Evolutionary conservation across 2,797 vertebrate genomes (phyloP), one percentile per base, ranked within the genome.

Genomic region (Chelon labrosus): DNA sequence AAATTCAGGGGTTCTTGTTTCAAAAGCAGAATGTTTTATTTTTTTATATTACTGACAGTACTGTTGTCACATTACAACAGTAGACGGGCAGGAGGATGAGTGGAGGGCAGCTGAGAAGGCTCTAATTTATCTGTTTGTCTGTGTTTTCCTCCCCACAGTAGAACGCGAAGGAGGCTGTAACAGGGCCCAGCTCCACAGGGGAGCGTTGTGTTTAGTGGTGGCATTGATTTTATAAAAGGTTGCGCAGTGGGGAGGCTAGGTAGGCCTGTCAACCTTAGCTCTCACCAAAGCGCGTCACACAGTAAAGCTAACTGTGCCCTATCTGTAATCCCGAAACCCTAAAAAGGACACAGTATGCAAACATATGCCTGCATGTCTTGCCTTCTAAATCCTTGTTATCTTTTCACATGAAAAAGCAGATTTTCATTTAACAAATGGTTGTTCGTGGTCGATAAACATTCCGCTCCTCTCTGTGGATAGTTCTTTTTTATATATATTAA

Each of bases 181-280:
- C 89, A 86, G 83, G 80, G 74, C 79, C 68, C 58, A 9, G 74
- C 85, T 85, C 90, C 79, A 75, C 79, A 65, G 85, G 84, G 88
- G 80, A 84, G 82, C 76, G 87, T 85, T 92, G 88, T 89, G 88
- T 94, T 94, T 92, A 91, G 92, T 91, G 83, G 82, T 79, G 69
- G 80, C 91, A 95, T 95, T 92, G 93, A 94, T 94, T 95, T 93
- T 92, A 84, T 94, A 89, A 94, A 94, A 94, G 93, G 92, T 93
- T 93, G 89, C 88, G 0, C 91, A 85, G 90, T 77, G 79, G 88
- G 94, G 84, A 86, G 75, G 88, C 79, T 66, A 89, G 88, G 85
- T 92, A 92, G 89, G 80, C 87, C 89, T 91, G 90, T 93, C 92
- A 93, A 79, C 85, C 70, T 75, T 67, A 77, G 77, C 86, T 83